Conservation (phyloP, 2,113 vertebrate species). For the Psilopsiagon aurifrons region DNA sequence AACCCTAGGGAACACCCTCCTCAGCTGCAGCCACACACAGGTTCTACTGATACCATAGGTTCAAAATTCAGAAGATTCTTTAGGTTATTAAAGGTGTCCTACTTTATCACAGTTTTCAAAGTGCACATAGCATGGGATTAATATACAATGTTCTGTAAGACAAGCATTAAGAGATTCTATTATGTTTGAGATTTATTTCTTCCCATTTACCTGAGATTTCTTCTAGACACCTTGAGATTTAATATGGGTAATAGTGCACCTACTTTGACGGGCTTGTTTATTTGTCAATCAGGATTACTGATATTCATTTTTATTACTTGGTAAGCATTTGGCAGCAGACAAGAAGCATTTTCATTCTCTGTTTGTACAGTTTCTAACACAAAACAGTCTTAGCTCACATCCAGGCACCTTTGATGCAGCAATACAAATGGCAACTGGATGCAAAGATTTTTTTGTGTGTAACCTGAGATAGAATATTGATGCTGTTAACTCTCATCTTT, state of each 20-base stretch:
- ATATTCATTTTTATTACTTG: neutral
- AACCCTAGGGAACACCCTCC: neutral
- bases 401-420: rapidly evolving
- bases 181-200: neutral
- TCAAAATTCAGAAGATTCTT: neutral
- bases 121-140: neutral
- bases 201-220: neutral
- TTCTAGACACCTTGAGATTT: neutral
- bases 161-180: neutral
- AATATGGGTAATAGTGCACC: neutral
- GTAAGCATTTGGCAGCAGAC: neutral
- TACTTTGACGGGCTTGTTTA: neutral
- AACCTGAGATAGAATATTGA: neutral
- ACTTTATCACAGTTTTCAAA: neutral
- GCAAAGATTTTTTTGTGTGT: neutral
- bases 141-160: neutral
- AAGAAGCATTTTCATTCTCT: neutral
- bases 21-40: neutral
- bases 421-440: neutral
- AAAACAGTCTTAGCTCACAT: neutral
- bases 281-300: neutral
- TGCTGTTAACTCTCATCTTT: neutral
- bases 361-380: neutral
- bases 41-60: neutral
- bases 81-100: neutral